phyloP scores from a whole-genome alignment of 1,140 invertebrate genomes.

The Heterodera carotae region DNA sequence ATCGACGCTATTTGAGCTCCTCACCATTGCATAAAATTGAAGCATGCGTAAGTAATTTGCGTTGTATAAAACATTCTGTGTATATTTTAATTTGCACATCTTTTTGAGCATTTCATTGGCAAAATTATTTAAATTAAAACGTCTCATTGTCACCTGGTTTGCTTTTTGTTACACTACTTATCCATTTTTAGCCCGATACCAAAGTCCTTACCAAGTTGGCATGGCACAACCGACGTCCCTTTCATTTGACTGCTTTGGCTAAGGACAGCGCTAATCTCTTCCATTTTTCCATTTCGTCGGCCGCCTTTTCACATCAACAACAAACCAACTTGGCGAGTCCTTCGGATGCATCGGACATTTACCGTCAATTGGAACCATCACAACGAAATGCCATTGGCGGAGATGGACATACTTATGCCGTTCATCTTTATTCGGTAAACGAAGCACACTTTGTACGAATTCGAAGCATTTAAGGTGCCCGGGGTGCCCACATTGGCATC shows the following conservation, averaged over 20 bases:
- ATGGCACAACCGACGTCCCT: slow-evolving; percentile 25
- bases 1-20: slow-evolving; percentile 29
- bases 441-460: background rate
- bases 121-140: too few relatives aligned
- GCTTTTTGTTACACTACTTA: background rate
- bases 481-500: slow-evolving; percentile 10
- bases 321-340: slow-evolving; percentile 3
- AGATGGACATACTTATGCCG: background rate
- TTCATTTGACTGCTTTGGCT: slow-evolving; percentile 27
- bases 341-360: background rate
- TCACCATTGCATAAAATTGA: slow-evolving; percentile 29
- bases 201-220: slow-evolving; percentile 28
- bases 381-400: background rate
- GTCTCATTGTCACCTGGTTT: too few relatives aligned
- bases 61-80: background rate
- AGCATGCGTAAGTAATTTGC: slow-evolving; percentile 27
- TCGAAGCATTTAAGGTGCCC: slow-evolving; percentile 20
- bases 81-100: too few relatives aligned
- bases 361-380: background rate
- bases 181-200: background rate
- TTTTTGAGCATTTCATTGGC: too few relatives aligned
- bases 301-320: slow-evolving; percentile 12
- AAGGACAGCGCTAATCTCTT: slow-evolving; percentile 37
- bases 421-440: background rate
- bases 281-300: slow-evolving; percentile 38